Evolutionary conservation across 2,113 vertebrate species (phyloP).

Genomic region (Trinectes maculatus): DNA sequence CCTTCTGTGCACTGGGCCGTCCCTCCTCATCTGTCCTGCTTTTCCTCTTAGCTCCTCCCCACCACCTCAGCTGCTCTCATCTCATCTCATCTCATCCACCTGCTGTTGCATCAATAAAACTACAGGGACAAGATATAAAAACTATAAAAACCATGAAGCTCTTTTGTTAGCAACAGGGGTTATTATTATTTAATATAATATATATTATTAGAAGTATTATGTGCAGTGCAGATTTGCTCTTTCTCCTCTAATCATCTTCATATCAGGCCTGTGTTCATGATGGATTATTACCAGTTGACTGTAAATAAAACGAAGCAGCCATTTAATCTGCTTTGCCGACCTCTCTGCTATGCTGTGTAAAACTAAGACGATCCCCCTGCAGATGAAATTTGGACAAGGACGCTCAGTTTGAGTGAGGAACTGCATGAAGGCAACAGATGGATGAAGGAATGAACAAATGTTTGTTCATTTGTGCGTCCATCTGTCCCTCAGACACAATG

Average conservation of each 20-base stretch:
- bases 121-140: conserved; percentile 19
- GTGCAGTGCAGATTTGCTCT: no score
- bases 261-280: not conserved
- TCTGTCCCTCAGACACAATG: conserved; percentile 56
- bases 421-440: conserved; percentile 55
- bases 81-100: not conserved
- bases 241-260: not conserved
- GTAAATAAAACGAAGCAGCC: not conserved
- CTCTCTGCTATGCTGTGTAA: conserved; percentile 31
- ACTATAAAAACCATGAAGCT: not conserved
- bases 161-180: not conserved
- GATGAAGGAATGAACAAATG: conserved; percentile 53
- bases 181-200: no score
- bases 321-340: conserved; percentile 18
- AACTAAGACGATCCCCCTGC: not conserved
- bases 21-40: conserved; percentile 30
- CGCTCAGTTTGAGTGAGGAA: conserved; percentile 28
- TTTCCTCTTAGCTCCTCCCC: not conserved
- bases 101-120: conserved; percentile 14
- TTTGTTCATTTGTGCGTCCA: conserved; percentile 66
- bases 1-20: conserved; percentile 13
- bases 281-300: not conserved
- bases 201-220: no score
- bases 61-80: conserved; percentile 1
- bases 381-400: conserved; percentile 30